Conservation (phyloP, 1,140 invertebrate genomes). For the Phortica variegata region DNA sequence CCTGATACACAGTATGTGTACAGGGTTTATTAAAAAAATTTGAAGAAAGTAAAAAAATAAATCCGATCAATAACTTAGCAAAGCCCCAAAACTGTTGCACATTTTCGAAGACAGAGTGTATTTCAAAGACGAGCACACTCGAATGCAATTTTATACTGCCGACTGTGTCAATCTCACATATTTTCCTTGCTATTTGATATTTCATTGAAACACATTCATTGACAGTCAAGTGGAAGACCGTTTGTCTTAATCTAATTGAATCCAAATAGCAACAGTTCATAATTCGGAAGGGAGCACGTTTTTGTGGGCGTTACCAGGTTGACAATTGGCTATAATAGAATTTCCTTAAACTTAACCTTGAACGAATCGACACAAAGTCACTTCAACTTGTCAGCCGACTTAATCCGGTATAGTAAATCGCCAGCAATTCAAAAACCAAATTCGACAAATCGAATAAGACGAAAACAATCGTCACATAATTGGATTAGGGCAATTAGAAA, state of each 20-base stretch:
- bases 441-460: slow-evolving; percentile 23
- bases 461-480: slow-evolving; percentile 39
- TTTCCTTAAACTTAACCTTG: slow-evolving; percentile 48
- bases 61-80: too few relatives aligned
- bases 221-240: slow-evolving; percentile 17
- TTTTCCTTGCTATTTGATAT: too few relatives aligned
- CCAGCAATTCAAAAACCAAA: slow-evolving; percentile 33
- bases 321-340: background rate
- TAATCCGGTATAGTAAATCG: slow-evolving; percentile 41
- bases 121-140: too few relatives aligned
- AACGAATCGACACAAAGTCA: slow-evolving; percentile 13
- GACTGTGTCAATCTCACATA: too few relatives aligned
- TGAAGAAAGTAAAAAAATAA: too few relatives aligned
- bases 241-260: slow-evolving; percentile 47
- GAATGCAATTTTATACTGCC: too few relatives aligned
- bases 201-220: too few relatives aligned
- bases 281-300: background rate
- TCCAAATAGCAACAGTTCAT: background rate
- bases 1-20: too few relatives aligned
- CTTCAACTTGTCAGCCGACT: background rate
- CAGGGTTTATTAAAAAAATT: too few relatives aligned
- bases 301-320: background rate
- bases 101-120: too few relatives aligned
- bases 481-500: slow-evolving; percentile 50
- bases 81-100: too few relatives aligned